phyloP scores from a whole-genome alignment of 2,797 vertebrate species.

The Pipistrellus kuhlii region DNA sequence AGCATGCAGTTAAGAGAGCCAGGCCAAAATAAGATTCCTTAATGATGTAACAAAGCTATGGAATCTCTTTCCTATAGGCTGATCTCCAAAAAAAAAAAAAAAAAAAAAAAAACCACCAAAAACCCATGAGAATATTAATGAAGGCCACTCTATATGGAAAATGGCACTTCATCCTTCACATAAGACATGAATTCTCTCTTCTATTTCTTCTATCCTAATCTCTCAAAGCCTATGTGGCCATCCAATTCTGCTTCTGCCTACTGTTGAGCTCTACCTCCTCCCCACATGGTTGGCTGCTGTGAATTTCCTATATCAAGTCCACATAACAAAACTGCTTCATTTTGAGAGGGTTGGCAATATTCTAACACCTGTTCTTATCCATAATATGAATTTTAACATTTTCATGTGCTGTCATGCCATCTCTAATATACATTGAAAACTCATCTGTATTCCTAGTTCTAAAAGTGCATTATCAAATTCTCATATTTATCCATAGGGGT shows the following conservation, averaged over 20 bases:
- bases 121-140: not conserved
- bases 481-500: not conserved
- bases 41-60: not conserved
- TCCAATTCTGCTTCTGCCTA: not conserved
- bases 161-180: not conserved
- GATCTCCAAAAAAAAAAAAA: not conserved
- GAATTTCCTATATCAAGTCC: not conserved
- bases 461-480: not conserved
- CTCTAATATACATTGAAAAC: not conserved
- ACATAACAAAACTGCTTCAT: not conserved
- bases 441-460: not conserved
- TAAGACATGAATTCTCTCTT: not conserved
- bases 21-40: not conserved
- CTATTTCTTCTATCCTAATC: not conserved
- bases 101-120: not conserved
- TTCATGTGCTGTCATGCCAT: not conserved
- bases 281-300: not conserved
- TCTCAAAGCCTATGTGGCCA: not conserved
- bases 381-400: constrained; percentile 10
- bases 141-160: not conserved
- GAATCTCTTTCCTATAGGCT: not conserved
- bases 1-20: not conserved
- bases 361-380: not conserved
- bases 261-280: not conserved
- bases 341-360: not conserved